These are phyloP conservation scores for Elymnias hypermnestra DNA, from an alignment of 1,140 invertebrate species.

Conservation along the genomic window DNA sequence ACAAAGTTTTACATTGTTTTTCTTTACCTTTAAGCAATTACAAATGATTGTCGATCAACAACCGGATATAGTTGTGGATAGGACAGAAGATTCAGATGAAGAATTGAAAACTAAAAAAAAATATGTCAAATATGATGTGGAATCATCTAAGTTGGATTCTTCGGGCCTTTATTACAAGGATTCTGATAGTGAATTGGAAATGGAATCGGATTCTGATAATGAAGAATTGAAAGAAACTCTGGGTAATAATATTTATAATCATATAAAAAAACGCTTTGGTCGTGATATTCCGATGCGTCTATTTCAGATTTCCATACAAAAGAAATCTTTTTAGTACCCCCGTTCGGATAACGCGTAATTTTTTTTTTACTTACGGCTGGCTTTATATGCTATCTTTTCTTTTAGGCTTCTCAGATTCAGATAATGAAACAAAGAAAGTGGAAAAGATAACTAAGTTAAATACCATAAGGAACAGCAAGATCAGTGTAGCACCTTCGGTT, in stretches of 20 bases:
- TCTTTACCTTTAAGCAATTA: conserved; percentile 37
- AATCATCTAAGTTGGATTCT: conserved; percentile 81
- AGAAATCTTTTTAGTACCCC: no score
- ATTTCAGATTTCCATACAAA: no score
- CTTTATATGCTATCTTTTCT: no score
- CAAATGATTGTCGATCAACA: conserved; percentile 77
- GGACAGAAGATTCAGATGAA: conserved; percentile 79
- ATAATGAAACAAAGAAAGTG: conserved; percentile 62
- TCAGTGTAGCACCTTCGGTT: conserved; percentile 46
- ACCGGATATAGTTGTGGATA: conserved; percentile 83
- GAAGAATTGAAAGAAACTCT: conserved; percentile 79
- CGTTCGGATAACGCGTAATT: no score
- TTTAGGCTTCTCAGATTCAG: conserved; percentile 77
- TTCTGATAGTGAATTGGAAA: conserved; percentile 82
- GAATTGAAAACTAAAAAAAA: conserved; percentile 77
- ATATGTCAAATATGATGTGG: conserved; percentile 82
- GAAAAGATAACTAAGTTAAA: conserved; percentile 65
- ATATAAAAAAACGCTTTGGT: no score
- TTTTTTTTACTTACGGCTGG: no score
- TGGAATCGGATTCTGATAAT: conserved; percentile 77
- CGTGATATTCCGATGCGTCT: no score
- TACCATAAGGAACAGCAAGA: conserved; percentile 57
- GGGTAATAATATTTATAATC: conserved; percentile 70
- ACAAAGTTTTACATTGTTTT: no score
- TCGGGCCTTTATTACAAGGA: conserved; percentile 85